Percentiles rank a stretch among this genome's conserved stretches.
phyloP scores from a whole-genome alignment of 2,113 vertebrate genomes.

The Plecotus auritus region DNA sequence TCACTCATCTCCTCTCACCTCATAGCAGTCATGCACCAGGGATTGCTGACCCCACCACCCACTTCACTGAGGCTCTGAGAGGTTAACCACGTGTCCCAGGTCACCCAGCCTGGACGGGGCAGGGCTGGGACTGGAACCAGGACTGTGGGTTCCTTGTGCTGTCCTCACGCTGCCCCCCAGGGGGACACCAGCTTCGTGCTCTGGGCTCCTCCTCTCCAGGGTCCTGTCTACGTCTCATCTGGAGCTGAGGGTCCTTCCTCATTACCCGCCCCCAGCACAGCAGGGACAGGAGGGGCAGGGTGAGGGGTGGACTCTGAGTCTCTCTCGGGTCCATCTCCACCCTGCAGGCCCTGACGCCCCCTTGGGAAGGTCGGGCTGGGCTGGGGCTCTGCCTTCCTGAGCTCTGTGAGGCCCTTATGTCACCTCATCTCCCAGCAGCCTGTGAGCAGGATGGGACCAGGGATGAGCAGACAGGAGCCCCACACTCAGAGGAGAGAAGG shows the following conservation, averaged over 20 bases:
- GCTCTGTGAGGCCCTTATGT: too few relatives aligned
- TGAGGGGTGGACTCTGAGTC: background rate
- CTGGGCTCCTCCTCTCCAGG: too few relatives aligned
- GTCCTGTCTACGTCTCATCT: too few relatives aligned
- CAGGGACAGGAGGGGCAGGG: background rate
- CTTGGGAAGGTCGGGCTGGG: background rate
- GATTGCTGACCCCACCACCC: accelerated
- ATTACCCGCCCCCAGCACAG: background rate
- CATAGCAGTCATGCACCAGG: accelerated
- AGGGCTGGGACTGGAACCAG: background rate
- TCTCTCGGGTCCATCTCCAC: too few relatives aligned
- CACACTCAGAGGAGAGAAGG: background rate
- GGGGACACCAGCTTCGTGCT: too few relatives aligned
- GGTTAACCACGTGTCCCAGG: accelerated
- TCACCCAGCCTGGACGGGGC: accelerated
- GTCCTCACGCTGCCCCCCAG: too few relatives aligned
- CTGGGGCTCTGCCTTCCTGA: too few relatives aligned
- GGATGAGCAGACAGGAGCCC: background rate
- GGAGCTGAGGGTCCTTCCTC: background rate
- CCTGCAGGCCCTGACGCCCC: background rate
- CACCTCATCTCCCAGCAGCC: background rate
- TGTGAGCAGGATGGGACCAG: background rate
- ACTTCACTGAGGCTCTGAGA: background rate
- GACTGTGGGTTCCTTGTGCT: background rate
- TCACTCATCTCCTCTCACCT: too few relatives aligned